phyloP scores from a whole-genome alignment of 2,888 invertebrate species.

The Invenusta paracnida region DNA sequence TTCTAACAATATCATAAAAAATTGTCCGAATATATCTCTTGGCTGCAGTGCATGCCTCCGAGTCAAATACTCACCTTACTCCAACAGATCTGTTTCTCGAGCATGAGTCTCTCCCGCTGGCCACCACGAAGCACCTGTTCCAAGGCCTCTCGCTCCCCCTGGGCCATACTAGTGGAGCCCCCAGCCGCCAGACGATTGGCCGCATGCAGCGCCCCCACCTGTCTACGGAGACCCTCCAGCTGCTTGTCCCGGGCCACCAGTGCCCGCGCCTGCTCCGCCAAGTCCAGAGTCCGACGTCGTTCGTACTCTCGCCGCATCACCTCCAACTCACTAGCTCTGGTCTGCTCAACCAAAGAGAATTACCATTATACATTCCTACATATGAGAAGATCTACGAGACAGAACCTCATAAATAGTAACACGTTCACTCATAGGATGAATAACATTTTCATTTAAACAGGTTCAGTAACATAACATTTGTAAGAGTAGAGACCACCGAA shows the following conservation, averaged over 20 bases:
- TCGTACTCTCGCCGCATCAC: slow-evolving; percentile 32
- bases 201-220: neutral
- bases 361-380: too few species aligned
- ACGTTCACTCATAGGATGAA: too few species aligned
- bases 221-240: slow-evolving; percentile 4
- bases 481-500: too few species aligned
- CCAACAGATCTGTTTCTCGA: slow-evolving; percentile 33
- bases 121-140: neutral
- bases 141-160: neutral
- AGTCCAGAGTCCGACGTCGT: slow-evolving; percentile 2
- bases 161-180: neutral
- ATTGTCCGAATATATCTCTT: too few species aligned
- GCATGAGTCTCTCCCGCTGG: slow-evolving; percentile 20
- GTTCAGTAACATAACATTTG: too few species aligned
- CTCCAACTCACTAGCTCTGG: neutral
- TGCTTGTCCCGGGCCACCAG: slow-evolving; percentile 6
- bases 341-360: too few species aligned
- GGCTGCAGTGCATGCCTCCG: too few species aligned
- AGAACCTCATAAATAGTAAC: too few species aligned
- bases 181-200: neutral
- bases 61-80: slow-evolving; percentile 17
- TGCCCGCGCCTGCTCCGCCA: slow-evolving; percentile 14
- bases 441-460: too few species aligned
- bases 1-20: too few species aligned
- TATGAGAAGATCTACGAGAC: too few species aligned